phyloP scores from a whole-genome alignment of 64 coral and sea anemone species.

The Montipora sp. region DNA sequence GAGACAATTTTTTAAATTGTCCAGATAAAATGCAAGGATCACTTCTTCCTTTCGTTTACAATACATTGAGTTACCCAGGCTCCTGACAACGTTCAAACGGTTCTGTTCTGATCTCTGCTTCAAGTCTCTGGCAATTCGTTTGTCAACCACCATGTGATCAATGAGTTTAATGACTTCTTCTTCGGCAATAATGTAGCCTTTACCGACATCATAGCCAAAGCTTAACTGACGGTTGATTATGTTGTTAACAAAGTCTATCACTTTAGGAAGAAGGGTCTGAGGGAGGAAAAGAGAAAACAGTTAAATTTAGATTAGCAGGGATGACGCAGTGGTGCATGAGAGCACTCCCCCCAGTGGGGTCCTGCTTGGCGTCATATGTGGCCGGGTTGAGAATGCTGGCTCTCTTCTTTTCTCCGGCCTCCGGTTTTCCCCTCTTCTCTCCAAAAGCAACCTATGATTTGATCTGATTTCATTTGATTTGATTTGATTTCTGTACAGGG shows the following conservation, averaged over 20 bases:
- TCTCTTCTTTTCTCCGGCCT: no score
- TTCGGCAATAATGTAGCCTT: constrained; percentile 95
- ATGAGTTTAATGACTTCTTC: constrained; percentile 94
- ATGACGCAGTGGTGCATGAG: no score
- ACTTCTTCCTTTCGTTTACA: no score
- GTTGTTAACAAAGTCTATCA: constrained; percentile 85
- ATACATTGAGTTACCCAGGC: constrained; percentile 68
- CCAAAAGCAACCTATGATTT: no score
- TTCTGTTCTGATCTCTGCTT: constrained; percentile 90
- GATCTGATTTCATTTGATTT: no score
- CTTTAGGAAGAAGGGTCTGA: constrained; percentile 86
- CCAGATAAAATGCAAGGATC: no score
- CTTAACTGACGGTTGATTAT: constrained; percentile 94
- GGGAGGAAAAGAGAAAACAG: not conserved
- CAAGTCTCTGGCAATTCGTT: constrained; percentile 86
- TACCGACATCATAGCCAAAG: constrained; percentile 98
- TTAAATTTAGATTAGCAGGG: not conserved
- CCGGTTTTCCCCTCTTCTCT: no score
- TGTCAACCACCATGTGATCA: constrained; percentile 98
- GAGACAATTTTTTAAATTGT: no score
- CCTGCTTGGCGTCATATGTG: no score
- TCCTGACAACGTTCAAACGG: constrained; percentile 92
- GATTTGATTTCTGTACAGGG: no score
- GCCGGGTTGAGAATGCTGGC: no score
- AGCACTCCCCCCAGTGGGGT: no score